phyloP scores from a whole-genome alignment of 2,113 vertebrate genomes.

The Lampris megalopsis region DNA sequence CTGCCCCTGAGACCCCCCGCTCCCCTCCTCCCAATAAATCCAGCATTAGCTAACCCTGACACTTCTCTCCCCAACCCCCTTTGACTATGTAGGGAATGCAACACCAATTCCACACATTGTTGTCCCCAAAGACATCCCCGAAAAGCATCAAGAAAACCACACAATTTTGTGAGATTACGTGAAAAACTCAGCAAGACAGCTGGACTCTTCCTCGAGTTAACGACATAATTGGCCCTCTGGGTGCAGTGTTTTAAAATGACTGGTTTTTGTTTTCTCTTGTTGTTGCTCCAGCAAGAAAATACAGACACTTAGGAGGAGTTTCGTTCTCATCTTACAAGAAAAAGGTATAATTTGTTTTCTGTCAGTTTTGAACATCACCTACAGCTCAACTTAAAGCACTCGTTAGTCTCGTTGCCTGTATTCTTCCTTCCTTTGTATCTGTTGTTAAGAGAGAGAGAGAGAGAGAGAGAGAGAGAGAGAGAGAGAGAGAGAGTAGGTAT shows the following conservation, averaged over 20 bases:
- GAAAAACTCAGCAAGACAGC: constrained; percentile 41
- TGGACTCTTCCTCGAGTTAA: constrained; percentile 45
- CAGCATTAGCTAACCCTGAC: constrained; percentile 37
- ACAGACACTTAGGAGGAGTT: constrained; percentile 11
- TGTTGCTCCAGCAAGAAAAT: constrained; percentile 21
- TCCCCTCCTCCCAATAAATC: constrained; percentile 29
- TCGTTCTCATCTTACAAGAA: constrained; percentile 11
- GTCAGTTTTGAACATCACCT: constrained; percentile 21
- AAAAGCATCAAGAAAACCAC: constrained; percentile 26
- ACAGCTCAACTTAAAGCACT: constrained; percentile 23
- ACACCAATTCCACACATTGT: constrained; percentile 62
- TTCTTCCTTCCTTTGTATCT: constrained; percentile 24
- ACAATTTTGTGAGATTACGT: constrained; percentile 36
- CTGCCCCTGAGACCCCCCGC: neutral
- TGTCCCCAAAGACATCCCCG: constrained; percentile 37
- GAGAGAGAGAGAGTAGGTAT: constrained; percentile 37
- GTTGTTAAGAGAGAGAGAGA: constrained; percentile 20
- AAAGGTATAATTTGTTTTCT: constrained; percentile 30
- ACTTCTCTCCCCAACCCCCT: constrained; percentile 10
- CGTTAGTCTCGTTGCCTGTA: neutral
- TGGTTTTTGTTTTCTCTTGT: constrained; percentile 9
- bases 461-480: neutral
- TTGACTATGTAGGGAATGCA: constrained; percentile 48
- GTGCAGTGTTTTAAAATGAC: constrained; percentile 41
- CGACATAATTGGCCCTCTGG: constrained; percentile 55